A percentile compares a stretch with the other conserved stretches of the same genome.
These are phyloP conservation scores for Metellina segmentata DNA, from an alignment of 2,888 invertebrate species.

Conservation along the genomic window DNA sequence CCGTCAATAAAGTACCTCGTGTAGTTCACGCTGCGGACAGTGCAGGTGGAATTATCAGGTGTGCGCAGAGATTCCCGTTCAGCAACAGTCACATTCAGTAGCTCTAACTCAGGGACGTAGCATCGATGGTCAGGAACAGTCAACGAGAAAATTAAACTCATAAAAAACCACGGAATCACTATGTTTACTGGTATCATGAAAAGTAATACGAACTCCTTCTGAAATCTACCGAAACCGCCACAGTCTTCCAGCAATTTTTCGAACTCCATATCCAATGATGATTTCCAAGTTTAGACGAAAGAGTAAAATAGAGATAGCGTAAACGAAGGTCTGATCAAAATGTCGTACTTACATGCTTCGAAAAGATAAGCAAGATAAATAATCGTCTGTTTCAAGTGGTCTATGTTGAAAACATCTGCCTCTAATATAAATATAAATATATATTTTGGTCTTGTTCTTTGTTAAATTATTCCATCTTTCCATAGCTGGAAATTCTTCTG, in stretches of 20 bases:
- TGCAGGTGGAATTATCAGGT: slow-evolving; percentile 81
- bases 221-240: slow-evolving; percentile 94
- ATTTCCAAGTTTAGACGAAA: background rate
- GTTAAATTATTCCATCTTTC: too few species aligned
- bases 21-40: background rate
- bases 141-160: slow-evolving; percentile 83
- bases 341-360: too few species aligned
- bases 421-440: too few species aligned
- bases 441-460: too few species aligned
- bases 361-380: too few species aligned
- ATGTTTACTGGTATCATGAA: slow-evolving; percentile 93
- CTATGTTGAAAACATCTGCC: too few species aligned
- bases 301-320: background rate
- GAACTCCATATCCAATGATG: background rate
- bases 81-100: slow-evolving; percentile 82
- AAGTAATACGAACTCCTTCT: slow-evolving; percentile 89
- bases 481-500: too few species aligned
- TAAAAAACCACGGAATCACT: slow-evolving; percentile 88
- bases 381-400: too few species aligned
- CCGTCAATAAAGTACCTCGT: background rate
- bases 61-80: slow-evolving; percentile 83
- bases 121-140: slow-evolving; percentile 85
- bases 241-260: background rate
- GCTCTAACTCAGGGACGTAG: slow-evolving; percentile 83
- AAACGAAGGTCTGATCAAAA: too few species aligned